Evolutionary conservation across 1,140 invertebrate species (phyloP).

Genomic region (Manduca sexta): DNA sequence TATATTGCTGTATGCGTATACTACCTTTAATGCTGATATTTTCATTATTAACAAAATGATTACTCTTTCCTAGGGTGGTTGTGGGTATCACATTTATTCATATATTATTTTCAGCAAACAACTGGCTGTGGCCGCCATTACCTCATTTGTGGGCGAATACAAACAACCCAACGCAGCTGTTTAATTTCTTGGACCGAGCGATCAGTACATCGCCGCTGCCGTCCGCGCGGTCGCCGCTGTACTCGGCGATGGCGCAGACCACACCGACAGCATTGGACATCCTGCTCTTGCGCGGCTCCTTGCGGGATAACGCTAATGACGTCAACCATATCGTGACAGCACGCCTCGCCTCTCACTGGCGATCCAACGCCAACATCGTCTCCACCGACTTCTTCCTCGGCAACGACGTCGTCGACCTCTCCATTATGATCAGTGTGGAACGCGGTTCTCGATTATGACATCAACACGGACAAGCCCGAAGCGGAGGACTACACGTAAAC

Average conservation of each 20-base stretch:
- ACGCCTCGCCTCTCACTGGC: slow-evolving; percentile 78
- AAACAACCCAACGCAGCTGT: slow-evolving; percentile 66
- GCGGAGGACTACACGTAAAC: slow-evolving; percentile 40
- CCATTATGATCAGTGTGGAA: slow-evolving; percentile 76
- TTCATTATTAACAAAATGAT: no score
- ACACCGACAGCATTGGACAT: slow-evolving; percentile 82
- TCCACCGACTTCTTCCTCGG: slow-evolving; percentile 87
- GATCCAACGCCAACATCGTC: slow-evolving; percentile 80
- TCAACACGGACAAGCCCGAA: slow-evolving; percentile 24
- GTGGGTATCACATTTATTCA: no score
- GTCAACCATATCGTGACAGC: slow-evolving; percentile 80
- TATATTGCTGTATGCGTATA: no score
- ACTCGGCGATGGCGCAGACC: slow-evolving; percentile 87
- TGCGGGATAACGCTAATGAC: slow-evolving; percentile 80
- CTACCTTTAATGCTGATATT: no score
- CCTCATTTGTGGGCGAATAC: slow-evolving; percentile 81
- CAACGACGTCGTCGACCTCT: slow-evolving; percentile 82
- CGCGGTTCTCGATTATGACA: slow-evolving; percentile 56
- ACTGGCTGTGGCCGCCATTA: slow-evolving; percentile 82
- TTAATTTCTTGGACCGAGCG: slow-evolving; percentile 75
- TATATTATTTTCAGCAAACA: slow-evolving; percentile 74
- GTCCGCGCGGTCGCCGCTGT: slow-evolving; percentile 73
- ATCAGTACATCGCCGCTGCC: slow-evolving; percentile 46
- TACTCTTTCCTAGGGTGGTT: no score
- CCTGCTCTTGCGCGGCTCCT: slow-evolving; percentile 76